phyloP scores from a whole-genome alignment of 2,797 vertebrate species.

The Siniperca obscura region DNA sequence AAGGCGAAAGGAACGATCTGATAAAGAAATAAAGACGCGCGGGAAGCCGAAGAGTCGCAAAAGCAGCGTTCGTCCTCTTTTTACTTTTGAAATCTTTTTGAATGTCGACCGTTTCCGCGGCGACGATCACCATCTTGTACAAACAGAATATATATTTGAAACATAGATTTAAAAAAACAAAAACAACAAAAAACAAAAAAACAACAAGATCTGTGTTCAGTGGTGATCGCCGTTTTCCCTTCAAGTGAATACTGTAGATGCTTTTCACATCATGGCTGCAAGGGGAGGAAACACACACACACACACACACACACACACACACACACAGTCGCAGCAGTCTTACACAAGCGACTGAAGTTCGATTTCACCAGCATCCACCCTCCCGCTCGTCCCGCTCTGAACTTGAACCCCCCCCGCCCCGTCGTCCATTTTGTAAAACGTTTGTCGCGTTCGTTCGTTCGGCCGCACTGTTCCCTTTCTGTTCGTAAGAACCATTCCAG shows the following conservation, averaged over 20 bases:
- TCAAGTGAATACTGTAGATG: constrained; percentile 34
- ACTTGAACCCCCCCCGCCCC: not conserved
- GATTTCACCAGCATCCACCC: constrained; percentile 71
- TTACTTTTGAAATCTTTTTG: constrained; percentile 46
- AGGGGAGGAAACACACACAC: constrained; percentile 26
- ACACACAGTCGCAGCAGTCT: constrained; percentile 38
- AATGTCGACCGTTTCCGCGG: constrained; percentile 27
- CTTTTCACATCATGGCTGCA: constrained; percentile 33
- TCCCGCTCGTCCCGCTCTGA: constrained; percentile 5
- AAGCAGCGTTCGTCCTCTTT: constrained; percentile 33
- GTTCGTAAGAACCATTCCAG: constrained; percentile 22
- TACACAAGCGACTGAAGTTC: constrained; percentile 38
- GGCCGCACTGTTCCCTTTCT: not conserved
- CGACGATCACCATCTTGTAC: constrained; percentile 51
- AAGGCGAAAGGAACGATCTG: not conserved
- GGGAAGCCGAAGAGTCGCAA: constrained; percentile 10
- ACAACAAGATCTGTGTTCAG: constrained; percentile 33
- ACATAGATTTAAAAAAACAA: constrained; percentile 35
- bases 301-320: constrained; percentile 10
- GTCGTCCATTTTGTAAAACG: constrained; percentile 13
- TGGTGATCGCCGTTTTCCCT: constrained; percentile 26
- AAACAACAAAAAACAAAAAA: constrained; percentile 49
- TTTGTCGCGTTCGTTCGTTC: not conserved
- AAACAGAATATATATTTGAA: constrained; percentile 74
- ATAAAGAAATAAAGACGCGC: not conserved